Evolutionary conservation across 2,113 vertebrate genomes (phyloP).

Genomic region (Hyperopisus bebe): DNA sequence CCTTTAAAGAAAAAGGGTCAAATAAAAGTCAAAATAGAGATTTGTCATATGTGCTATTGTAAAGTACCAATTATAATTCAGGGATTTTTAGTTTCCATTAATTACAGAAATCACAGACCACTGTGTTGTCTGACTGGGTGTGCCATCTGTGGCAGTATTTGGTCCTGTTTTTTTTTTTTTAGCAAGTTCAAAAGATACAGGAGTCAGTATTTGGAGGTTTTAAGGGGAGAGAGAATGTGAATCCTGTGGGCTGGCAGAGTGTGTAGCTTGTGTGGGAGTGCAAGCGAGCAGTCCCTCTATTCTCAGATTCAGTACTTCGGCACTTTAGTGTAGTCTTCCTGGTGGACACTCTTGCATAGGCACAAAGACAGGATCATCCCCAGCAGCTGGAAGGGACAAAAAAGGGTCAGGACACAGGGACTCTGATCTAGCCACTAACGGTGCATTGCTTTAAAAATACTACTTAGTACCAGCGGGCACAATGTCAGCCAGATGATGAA

Average conservation of each 20-base stretch:
- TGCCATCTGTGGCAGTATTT: not conserved
- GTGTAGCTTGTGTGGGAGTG: slow-evolving; percentile 2
- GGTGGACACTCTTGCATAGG: slow-evolving; percentile 80
- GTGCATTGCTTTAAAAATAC: not conserved
- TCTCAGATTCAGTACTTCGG: slow-evolving; percentile 76
- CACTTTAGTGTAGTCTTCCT: slow-evolving; percentile 92
- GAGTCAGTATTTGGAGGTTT: not conserved
- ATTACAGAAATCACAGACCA: not conserved
- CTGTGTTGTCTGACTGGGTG: not conserved
- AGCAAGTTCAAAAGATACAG: not conserved
- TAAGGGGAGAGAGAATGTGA: not conserved
- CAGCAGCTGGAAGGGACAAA: slow-evolving; percentile 65
- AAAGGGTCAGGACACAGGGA: not conserved
- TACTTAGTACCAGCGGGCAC: not conserved
- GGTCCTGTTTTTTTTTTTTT: not conserved
- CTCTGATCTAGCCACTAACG: not conserved
- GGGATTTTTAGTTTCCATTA: not conserved
- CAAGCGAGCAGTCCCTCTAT: not conserved
- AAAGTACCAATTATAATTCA: not conserved
- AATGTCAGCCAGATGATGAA: not conserved
- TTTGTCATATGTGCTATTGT: not conserved
- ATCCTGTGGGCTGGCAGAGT: not conserved
- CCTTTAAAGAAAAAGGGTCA: not conserved
- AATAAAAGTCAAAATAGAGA: not conserved
- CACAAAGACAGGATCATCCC: slow-evolving; percentile 88